Evolutionary conservation across 2,797 vertebrate species (phyloP), one percentile per base, ranked within the genome.

Genomic region (Cossypha dichroa): DNA sequence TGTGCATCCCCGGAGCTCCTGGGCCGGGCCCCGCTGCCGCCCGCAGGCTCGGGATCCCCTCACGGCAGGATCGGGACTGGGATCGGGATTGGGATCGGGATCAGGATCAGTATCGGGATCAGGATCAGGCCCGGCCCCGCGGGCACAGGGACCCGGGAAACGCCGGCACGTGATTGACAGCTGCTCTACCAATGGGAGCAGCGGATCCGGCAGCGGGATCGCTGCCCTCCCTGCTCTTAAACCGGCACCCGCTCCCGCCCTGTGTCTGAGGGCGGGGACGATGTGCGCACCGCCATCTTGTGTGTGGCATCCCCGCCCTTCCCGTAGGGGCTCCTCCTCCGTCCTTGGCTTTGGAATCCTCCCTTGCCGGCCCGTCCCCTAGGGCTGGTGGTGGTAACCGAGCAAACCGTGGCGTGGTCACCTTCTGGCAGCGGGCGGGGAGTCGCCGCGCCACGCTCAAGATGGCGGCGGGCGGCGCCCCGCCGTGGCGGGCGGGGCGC

Each of bases 391-490:
- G 20, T 15, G 15, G 43, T 33, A 11, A 12, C 28, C 2, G 9
- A 28, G 1, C 2, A 22, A 46, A 29, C 6, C 3, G 13, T 3
- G 10, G 15, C 4, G 5, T 8, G 3, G 48, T 13, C 7, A 6
- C 19, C 2, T 6, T 15, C 34, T 10, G 48, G 40, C 6, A 7
- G 25, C 4, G 11, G 19, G 20, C 0, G 7, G 14, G 4, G 12
- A 2, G 14, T 31, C 1, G 10, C 22, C 9, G 9, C 34, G 97
- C 96, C 98, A 91, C 98, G 85, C 97, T 95, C 97, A 98, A 98
- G 38, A 98, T 98, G 99, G 97, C 80, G 90, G 25, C 19, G 22
- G 19, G 91, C 52, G 95, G 56, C 52, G 7, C 16, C 52, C 34
- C 6, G 18, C 84, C 28, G 56, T 25, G 75, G 67, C 81, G 97